These are phyloP conservation scores for Limenitis camilla DNA, from an alignment of 2,888 invertebrate genomes.

Conservation along the genomic window DNA sequence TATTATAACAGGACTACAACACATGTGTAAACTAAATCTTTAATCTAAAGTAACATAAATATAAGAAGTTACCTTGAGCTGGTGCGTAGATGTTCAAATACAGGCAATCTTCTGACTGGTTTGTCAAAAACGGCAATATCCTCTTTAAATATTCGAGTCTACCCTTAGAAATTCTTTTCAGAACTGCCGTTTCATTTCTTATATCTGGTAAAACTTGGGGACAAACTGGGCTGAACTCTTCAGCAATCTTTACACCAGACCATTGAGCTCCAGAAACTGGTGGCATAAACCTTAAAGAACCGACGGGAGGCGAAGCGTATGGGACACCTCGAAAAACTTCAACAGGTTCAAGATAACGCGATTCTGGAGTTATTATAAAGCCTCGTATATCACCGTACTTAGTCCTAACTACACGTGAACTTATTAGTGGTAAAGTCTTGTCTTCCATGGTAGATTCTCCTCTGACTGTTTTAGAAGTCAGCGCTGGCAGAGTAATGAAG, in stretches of 20 bases:
- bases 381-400: constrained; percentile 92
- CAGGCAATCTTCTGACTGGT: constrained; percentile 97
- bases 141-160: constrained; percentile 91
- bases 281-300: constrained; percentile 94
- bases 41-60: neutral
- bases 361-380: constrained; percentile 87
- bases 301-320: constrained; percentile 94
- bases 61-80: constrained; percentile 84
- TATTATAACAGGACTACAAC: no score
- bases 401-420: constrained; percentile 88
- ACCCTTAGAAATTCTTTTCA: constrained; percentile 90
- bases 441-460: constrained; percentile 71
- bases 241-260: constrained; percentile 91
- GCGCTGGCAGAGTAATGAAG: constrained; percentile 68
- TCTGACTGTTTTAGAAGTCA: constrained; percentile 59
- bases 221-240: constrained; percentile 91
- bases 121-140: constrained; percentile 88
- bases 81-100: constrained; percentile 98
- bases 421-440: constrained; percentile 73
- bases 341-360: constrained; percentile 88
- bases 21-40: no score
- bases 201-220: constrained; percentile 93
- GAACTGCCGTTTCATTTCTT: constrained; percentile 86
- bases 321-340: constrained; percentile 95
- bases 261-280: constrained; percentile 95